A percentile compares a stretch with the other conserved stretches of the same genome.
Conservation (phyloP, 2,797 vertebrate species). For the Hyperoplus lanceolatus region DNA sequence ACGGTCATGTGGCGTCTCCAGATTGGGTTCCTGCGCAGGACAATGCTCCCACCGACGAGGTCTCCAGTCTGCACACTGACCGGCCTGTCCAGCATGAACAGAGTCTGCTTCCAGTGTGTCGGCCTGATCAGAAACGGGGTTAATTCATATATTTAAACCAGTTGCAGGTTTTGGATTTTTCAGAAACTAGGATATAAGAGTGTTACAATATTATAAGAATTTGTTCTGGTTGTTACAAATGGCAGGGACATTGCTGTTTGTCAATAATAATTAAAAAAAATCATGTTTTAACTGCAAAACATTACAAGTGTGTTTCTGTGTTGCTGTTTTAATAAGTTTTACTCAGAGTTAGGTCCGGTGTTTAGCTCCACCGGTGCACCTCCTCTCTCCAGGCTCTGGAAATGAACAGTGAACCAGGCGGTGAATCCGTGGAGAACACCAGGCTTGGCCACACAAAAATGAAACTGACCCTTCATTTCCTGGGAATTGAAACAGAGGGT, state of each 20-base stretch:
- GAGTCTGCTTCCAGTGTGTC: slow-evolving; percentile 91
- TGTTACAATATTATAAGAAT: not conserved
- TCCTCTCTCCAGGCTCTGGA: slow-evolving; percentile 82
- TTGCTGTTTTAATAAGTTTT: slow-evolving; percentile 24
- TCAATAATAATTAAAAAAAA: not conserved
- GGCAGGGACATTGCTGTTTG: not conserved
- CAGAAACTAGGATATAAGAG: not conserved
- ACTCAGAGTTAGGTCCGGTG: slow-evolving; percentile 86
- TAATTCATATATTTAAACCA: not conserved
- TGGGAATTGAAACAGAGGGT: slow-evolving; percentile 66
- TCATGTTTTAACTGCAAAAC: not conserved
- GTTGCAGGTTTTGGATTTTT: not conserved
- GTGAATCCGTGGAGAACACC: slow-evolving; percentile 88
- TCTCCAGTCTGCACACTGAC: slow-evolving; percentile 76
- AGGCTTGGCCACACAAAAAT: slow-evolving; percentile 68
- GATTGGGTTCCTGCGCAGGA: slow-evolving; percentile 84
- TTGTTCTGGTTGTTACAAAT: no score
- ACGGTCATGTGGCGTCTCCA: slow-evolving; percentile 90
- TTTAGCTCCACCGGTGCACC: slow-evolving; percentile 78
- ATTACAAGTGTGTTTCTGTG: not conserved
- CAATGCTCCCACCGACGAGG: slow-evolving; percentile 76
- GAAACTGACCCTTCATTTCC: slow-evolving; percentile 81
- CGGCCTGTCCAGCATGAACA: slow-evolving; percentile 88
- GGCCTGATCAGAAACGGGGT: slow-evolving; percentile 60
- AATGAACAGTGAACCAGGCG: slow-evolving; percentile 83